These are phyloP conservation scores for Tenrec ecaudatus DNA, from an alignment of 2,113 vertebrate species.

Conservation along the genomic window DNA sequence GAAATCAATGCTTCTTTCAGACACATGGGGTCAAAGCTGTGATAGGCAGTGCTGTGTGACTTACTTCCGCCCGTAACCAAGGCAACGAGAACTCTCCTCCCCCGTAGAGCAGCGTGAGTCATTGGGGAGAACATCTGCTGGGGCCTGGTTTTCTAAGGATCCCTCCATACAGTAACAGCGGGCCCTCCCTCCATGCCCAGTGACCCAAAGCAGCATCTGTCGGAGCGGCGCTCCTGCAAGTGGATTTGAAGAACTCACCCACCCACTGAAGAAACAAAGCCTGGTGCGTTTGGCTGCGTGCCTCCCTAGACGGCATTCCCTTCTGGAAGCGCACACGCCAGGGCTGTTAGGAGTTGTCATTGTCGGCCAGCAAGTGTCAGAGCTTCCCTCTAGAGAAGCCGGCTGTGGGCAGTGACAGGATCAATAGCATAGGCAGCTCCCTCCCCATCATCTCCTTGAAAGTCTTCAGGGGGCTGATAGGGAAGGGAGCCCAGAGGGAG, in stretches of 20 bases:
- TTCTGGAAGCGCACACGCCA: slow-evolving; percentile 53
- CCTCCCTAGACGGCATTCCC: slow-evolving; percentile 41
- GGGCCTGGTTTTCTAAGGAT: slow-evolving; percentile 50
- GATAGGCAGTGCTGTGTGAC: slow-evolving; percentile 45
- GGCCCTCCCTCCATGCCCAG: slow-evolving; percentile 19
- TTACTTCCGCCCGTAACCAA: slow-evolving; percentile 66
- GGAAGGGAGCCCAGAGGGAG: background rate
- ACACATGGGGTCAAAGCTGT: slow-evolving; percentile 60
- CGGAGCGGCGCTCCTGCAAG: background rate
- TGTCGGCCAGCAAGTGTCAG: slow-evolving; percentile 1
- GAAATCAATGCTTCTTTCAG: slow-evolving; percentile 30
- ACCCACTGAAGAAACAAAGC: slow-evolving; percentile 53
- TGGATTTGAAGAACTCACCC: background rate
- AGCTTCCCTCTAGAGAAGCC: slow-evolving; percentile 50
- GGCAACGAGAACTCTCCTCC: slow-evolving; percentile 73
- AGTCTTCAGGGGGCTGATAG: background rate
- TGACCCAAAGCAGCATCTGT: background rate
- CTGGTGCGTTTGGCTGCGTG: background rate
- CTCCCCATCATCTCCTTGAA: background rate
- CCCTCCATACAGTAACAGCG: slow-evolving; percentile 44
- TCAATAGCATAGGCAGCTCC: background rate
- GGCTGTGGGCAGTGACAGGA: background rate
- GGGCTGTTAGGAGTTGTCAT: slow-evolving; percentile 56
- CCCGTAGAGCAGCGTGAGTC: slow-evolving; percentile 58
- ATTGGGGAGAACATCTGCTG: background rate